Percentiles rank a stretch among this genome's conserved stretches.
Conservation (phyloP, 2,888 invertebrate species). For the Mycalesis mineus region DNA sequence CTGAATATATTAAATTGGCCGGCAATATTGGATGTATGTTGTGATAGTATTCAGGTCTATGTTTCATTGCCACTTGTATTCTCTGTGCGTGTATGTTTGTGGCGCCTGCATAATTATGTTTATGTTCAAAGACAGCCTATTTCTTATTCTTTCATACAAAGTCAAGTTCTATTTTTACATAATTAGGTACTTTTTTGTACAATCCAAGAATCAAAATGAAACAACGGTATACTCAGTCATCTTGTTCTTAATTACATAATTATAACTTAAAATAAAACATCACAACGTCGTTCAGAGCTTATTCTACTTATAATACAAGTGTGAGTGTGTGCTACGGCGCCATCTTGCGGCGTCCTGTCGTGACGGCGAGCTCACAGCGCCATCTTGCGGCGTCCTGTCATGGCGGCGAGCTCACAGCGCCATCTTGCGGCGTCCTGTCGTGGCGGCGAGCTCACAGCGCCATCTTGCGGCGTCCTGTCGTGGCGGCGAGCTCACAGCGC, state of each 20-base stretch:
- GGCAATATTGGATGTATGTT: no score
- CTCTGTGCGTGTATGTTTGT: no score
- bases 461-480: background rate
- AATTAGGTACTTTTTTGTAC: background rate
- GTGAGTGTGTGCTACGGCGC: fast-evolving
- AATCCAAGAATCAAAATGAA: background rate
- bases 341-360: background rate
- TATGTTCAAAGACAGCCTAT: no score
- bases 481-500: background rate
- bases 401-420: background rate
- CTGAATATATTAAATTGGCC: no score
- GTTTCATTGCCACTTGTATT: no score
- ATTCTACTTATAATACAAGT: background rate
- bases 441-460: background rate
- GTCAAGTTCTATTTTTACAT: no score
- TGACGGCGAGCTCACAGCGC: background rate
- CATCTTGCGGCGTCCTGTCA: background rate
- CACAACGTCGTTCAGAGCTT: background rate
- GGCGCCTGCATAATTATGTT: no score
- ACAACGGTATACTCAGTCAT: slow-evolving; percentile 12
- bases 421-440: background rate
- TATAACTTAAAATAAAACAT: slow-evolving; percentile 3
- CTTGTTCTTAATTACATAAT: background rate
- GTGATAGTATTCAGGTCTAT: no score
- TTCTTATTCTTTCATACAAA: no score